A percentile compares a stretch with the other conserved stretches of the same genome.
These are phyloP conservation scores for Paratilapia polleni DNA, from an alignment of 2,113 vertebrate species.

Conservation along the genomic window DNA sequence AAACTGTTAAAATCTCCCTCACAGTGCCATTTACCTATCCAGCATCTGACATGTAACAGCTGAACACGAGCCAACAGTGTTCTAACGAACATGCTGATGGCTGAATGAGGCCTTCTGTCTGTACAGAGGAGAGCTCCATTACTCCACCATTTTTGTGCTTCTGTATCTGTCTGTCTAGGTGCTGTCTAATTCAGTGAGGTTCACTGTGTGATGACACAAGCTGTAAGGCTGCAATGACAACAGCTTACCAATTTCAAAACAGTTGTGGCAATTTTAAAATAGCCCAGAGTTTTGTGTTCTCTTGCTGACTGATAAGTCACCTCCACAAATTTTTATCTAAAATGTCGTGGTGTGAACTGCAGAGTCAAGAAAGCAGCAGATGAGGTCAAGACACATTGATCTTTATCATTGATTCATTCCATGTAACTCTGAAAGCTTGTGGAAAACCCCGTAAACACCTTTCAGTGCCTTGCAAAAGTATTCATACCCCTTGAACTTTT, in stretches of 20 bases:
- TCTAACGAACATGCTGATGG: background rate
- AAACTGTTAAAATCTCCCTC: background rate
- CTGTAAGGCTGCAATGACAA: background rate
- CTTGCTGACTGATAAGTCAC: background rate
- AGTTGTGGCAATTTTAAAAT: background rate
- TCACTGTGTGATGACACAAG: background rate
- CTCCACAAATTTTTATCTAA: background rate
- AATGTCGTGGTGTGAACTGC: background rate
- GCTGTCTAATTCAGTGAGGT: rapidly evolving
- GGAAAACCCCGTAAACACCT: conserved; percentile 23
- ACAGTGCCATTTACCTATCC: background rate
- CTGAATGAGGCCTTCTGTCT: background rate
- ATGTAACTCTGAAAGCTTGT: conserved; percentile 2
- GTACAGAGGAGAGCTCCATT: background rate
- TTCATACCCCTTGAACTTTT: no score
- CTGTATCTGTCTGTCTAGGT: background rate
- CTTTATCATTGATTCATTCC: conserved; percentile 5
- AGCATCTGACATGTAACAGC: background rate
- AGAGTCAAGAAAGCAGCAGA: background rate
- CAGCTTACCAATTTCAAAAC: background rate
- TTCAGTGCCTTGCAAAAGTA: no score
- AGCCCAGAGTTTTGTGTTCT: background rate
- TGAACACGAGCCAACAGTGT: background rate
- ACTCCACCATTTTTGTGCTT: background rate
- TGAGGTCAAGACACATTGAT: background rate